A percentile compares a stretch with the other conserved stretches of the same genome.
phyloP scores from a whole-genome alignment of 2,797 vertebrate species.

The Remorina albescens region DNA sequence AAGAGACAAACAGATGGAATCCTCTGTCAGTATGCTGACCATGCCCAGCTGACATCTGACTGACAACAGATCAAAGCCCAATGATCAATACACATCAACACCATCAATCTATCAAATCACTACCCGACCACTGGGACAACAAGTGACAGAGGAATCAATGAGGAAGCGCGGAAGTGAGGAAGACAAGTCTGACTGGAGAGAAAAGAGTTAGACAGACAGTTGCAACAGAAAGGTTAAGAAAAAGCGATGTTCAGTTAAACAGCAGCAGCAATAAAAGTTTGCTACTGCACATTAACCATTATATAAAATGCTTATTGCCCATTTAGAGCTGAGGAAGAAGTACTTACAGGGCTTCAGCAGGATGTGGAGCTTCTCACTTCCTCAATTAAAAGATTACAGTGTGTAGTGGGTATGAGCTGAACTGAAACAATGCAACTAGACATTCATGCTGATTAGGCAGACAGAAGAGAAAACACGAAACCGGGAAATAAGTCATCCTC shows the following conservation, averaged over 20 bases:
- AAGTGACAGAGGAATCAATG: slow-evolving; percentile 43
- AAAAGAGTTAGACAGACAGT: neutral
- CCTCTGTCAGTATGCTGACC: slow-evolving; percentile 38
- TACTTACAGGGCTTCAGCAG: neutral
- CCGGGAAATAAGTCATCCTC: slow-evolving; percentile 37
- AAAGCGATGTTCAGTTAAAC: neutral
- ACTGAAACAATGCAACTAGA: slow-evolving; percentile 41
- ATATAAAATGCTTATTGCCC: slow-evolving; percentile 3
- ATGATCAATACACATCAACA: slow-evolving; percentile 46
- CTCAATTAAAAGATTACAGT: slow-evolving; percentile 47
- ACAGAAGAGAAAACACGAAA: slow-evolving; percentile 40
- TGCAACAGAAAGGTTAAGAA: neutral
- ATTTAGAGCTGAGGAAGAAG: slow-evolving; percentile 24
- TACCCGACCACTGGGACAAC: slow-evolving; percentile 30
- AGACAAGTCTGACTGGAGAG: slow-evolving; percentile 23
- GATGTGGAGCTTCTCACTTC: slow-evolving; percentile 47
- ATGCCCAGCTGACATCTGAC: slow-evolving; percentile 22
- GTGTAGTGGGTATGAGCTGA: slow-evolving; percentile 28
- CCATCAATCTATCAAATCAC: slow-evolving; percentile 46
- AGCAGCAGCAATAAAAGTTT: neutral
- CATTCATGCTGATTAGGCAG: slow-evolving; percentile 58
- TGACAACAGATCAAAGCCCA: slow-evolving; percentile 59
- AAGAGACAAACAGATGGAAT: neutral
- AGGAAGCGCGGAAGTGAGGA: slow-evolving; percentile 9
- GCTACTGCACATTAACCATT: neutral